Percentiles rank a stretch among this genome's conserved stretches.
Conservation (phyloP, 1,140 invertebrate genomes). For the Palaemon carinicauda region DNA sequence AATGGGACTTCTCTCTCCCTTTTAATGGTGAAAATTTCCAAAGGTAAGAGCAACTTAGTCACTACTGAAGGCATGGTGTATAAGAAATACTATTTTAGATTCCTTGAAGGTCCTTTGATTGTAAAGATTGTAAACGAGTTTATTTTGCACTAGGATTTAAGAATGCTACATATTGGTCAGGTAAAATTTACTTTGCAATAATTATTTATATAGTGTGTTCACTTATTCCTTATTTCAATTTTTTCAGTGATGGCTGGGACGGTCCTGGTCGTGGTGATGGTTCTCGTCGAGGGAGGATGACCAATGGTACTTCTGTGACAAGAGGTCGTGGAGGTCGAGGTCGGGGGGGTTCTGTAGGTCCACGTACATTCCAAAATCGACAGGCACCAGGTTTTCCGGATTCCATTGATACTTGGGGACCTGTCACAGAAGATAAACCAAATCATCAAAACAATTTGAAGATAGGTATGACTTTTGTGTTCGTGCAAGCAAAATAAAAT, state of each 20-base stretch:
- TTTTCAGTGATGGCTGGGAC: conserved; percentile 39
- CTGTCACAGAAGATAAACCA: conserved; percentile 46
- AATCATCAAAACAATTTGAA: conserved; percentile 52
- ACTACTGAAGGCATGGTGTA: too few relatives aligned
- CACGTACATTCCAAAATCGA: conserved; percentile 57
- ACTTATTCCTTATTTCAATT: background rate
- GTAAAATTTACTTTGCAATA: too few relatives aligned
- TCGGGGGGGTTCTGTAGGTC: conserved; percentile 40
- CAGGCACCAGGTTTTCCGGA: conserved; percentile 49
- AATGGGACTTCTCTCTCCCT: too few relatives aligned
- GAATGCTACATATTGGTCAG: too few relatives aligned
- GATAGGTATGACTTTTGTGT: conserved; percentile 14
- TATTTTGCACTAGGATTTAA: background rate
- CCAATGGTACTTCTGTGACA: conserved; percentile 29
- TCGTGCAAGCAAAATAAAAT: background rate
- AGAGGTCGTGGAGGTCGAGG: conserved; percentile 44
- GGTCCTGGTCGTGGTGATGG: conserved; percentile 43
- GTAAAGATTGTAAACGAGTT: too few relatives aligned
- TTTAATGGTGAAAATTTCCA: too few relatives aligned
- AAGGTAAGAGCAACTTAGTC: too few relatives aligned
- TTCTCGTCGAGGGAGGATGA: conserved; percentile 37
- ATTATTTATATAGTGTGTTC: too few relatives aligned
- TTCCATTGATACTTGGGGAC: conserved; percentile 56
- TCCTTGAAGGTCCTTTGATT: too few relatives aligned
- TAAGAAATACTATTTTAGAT: too few relatives aligned